Evolutionary conservation across 2,797 vertebrate genomes (phyloP).

Genomic region (Thamnophis elegans): DNA sequence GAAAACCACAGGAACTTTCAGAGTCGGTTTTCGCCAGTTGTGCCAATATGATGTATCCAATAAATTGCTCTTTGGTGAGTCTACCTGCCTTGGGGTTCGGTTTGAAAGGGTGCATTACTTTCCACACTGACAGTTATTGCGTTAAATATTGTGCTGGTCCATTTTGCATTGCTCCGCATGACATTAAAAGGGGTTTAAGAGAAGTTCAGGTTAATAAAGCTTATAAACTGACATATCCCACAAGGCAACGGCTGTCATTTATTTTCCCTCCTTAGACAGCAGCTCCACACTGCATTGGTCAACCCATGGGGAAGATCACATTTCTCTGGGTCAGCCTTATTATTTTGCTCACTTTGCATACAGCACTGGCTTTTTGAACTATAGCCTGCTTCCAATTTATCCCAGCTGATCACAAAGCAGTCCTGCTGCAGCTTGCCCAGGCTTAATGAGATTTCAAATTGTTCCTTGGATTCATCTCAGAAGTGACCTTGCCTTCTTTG

Average conservation of each 20-base stretch:
- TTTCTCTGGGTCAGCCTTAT: constrained; percentile 15
- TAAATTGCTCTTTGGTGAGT: too few species aligned
- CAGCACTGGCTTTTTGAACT: constrained; percentile 47
- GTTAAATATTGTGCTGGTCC: background rate
- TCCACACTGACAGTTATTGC: too few species aligned
- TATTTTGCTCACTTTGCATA: constrained; percentile 42
- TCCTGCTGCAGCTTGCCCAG: constrained; percentile 48
- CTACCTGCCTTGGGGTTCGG: too few species aligned
- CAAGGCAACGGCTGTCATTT: background rate
- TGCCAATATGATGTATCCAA: too few species aligned
- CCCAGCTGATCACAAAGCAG: constrained; percentile 58
- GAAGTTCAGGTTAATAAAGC: constrained; percentile 1
- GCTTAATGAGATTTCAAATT: constrained; percentile 58
- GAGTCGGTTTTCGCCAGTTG: too few species aligned
- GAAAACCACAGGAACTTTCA: too few species aligned
- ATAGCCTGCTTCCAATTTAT: constrained; percentile 50
- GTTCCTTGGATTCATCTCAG: constrained; percentile 50
- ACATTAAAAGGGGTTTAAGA: background rate
- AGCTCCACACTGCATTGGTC: background rate
- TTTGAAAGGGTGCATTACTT: too few species aligned
- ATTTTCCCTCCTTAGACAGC: constrained; percentile 7
- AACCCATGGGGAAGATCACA: fast-evolving
- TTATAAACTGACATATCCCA: background rate
- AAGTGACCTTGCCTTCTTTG: background rate
- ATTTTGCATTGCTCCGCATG: background rate